Evolutionary conservation across 2,797 vertebrate species (phyloP).

Genomic region (Echiichthys vipera): DNA sequence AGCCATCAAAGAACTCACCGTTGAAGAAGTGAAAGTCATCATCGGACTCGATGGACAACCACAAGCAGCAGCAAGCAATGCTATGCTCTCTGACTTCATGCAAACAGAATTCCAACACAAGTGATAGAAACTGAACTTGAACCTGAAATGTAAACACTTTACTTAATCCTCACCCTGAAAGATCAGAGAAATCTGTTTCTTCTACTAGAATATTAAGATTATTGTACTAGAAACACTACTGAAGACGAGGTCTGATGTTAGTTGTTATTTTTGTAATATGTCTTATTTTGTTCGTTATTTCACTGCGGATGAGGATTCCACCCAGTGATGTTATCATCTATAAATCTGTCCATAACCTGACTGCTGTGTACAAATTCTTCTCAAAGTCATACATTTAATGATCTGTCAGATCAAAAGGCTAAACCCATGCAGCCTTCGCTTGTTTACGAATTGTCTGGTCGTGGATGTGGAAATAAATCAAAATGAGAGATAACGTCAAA

Average conservation of each 20-base stretch:
- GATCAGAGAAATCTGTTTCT: constrained; percentile 25
- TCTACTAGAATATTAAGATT: too few species aligned
- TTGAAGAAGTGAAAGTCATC: too few species aligned
- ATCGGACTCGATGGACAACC: too few species aligned
- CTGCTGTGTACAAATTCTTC: constrained; percentile 32
- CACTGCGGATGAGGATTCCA: constrained; percentile 1
- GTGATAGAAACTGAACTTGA: constrained; percentile 13
- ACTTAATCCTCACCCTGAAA: constrained; percentile 7
- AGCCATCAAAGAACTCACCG: too few species aligned
- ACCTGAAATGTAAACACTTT: constrained; percentile 6
- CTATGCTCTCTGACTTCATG: not conserved
- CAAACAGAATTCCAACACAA: constrained; percentile 12
- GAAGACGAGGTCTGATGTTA: not conserved
- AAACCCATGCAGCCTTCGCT: constrained; percentile 41
- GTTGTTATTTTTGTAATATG: not conserved
- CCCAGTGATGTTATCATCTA: constrained; percentile 21
- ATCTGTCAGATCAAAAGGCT: constrained; percentile 58
- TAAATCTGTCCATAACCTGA: constrained; percentile 32
- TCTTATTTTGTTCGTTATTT: not conserved
- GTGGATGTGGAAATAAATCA: constrained; percentile 74
- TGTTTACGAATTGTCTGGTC: constrained; percentile 57
- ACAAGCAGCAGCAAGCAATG: too few species aligned
- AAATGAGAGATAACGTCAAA: constrained; percentile 66
- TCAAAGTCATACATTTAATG: constrained; percentile 52
- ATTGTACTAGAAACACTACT: not conserved